Evolutionary conservation across 2,888 invertebrate genomes (phyloP), one percentile per base, ranked within the genome.

Genomic region (Phyllotreta striolata): DNA sequence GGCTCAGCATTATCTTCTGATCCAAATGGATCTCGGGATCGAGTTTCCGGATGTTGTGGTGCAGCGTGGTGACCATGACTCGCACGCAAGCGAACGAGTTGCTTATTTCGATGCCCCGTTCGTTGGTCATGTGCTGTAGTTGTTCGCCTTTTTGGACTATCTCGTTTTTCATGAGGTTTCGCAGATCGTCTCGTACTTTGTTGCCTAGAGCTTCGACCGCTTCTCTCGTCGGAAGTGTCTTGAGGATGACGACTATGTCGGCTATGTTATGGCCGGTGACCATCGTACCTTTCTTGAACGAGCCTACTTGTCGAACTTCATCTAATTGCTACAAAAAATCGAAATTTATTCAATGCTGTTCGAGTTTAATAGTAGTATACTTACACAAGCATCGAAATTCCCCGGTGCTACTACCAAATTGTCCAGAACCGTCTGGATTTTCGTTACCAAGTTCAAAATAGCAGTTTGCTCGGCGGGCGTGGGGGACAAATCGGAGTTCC

Each of bases 231-330:
- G 98, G 98, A 58, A 98, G 81, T 0, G 98, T 96, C 84, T 98
- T 98, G 67, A 98, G 86, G 68, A 98, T 95, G 0, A 98, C 96
- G 0, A 98, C 98, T 66, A 98, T 91, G 76, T 98, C 98, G 0
- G 98, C 98, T 0, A 96, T 91, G 80, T 96, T 97, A 81, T 94
- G 93, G 1, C 96, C 96, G 0, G 93, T 91, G 79, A 98, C 89
- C 92, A 98, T 96, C 0, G 98, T 98, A 1, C 98, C 97, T 78
- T 98, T 98, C 81, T 98, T 98, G 81, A 95, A 98, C 0, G 98
- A 96, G 0, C 98, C 98, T 6, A 99, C 98, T 83, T 96, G 96
- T 0, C 97, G 87, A 0, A 97, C 96, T 82, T 98, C 98, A 78
- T 95, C 95, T 54, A 95, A 84, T 88, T 93, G 92, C 92, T 93